phyloP scores from a whole-genome alignment of 2,113 vertebrate species.

The Cromileptes altivelis region DNA sequence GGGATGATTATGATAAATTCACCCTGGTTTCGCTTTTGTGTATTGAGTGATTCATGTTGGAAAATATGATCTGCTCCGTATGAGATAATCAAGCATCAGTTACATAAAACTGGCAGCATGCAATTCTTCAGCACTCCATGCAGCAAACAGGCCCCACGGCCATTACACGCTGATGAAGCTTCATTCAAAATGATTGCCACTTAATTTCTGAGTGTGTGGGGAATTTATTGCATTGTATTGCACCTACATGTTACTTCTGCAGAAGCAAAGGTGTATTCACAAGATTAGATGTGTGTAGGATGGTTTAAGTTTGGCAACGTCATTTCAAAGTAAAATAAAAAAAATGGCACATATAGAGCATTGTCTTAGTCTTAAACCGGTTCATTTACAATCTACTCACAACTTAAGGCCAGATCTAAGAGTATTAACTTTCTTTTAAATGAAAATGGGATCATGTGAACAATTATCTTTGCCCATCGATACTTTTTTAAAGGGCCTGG shows the following conservation, averaged over 20 bases:
- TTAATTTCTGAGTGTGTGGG: conserved; percentile 50
- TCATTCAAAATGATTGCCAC: conserved; percentile 57
- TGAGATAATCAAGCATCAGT: conserved; percentile 59
- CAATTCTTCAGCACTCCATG: conserved; percentile 44
- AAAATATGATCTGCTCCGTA: conserved; percentile 43
- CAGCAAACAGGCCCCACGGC: conserved; percentile 11
- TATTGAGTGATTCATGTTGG: conserved; percentile 51
- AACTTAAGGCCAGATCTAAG: not conserved
- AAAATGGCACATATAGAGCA: not conserved
- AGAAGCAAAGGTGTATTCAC: not conserved
- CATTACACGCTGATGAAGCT: conserved; percentile 57
- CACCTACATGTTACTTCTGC: not conserved
- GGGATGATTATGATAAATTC: conserved; percentile 56
- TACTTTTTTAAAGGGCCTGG: not conserved
- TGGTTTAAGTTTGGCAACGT: not conserved
- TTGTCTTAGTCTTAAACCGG: not conserved
- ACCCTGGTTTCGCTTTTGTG: conserved; percentile 51
- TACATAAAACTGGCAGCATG: conserved; percentile 40
- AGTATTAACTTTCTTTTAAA: not conserved
- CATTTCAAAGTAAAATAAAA: not conserved
- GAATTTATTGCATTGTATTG: not conserved
- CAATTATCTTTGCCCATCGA: no score
- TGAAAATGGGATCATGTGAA: no score
- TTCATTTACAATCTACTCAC: not conserved
- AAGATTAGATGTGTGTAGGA: not conserved